Conservation (phyloP, 2,113 vertebrate genomes). For the Chaetorhynchus papuensis region DNA sequence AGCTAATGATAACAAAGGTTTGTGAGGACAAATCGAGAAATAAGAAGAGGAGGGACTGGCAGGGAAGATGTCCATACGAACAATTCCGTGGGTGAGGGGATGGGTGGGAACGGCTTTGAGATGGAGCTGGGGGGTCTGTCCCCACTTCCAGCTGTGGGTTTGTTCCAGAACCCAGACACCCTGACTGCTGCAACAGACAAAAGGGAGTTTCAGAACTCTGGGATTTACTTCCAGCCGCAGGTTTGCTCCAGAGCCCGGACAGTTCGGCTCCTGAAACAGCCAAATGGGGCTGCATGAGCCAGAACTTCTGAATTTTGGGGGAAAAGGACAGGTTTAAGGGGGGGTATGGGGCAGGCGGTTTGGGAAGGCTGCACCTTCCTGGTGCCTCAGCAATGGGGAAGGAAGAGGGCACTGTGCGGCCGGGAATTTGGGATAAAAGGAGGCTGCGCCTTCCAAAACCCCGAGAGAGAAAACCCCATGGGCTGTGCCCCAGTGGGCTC, state of each 20-base stretch:
- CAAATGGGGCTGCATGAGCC: too few species aligned
- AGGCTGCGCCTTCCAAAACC: fast-evolving
- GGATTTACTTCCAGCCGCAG: background rate
- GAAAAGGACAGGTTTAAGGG: background rate
- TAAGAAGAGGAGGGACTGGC: too few species aligned
- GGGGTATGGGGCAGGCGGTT: fast-evolving
- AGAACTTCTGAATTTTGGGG: background rate
- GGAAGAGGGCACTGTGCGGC: background rate
- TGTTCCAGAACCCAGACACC: background rate
- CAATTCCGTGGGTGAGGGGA: too few species aligned
- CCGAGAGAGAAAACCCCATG: fast-evolving
- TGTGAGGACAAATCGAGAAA: too few species aligned
- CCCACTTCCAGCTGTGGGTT: background rate
- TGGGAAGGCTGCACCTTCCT: background rate
- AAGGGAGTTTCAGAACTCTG: too few species aligned
- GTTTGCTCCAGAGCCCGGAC: too few species aligned
- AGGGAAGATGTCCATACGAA: too few species aligned
- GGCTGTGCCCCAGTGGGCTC: background rate
- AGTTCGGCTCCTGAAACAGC: too few species aligned
- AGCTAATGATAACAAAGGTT: too few species aligned
- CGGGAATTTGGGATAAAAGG: background rate
- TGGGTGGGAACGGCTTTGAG: background rate
- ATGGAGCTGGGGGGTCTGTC: background rate
- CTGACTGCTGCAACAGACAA: background rate
- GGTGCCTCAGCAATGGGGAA: background rate